A percentile compares a stretch with the other conserved stretches of the same genome.
phyloP scores from a whole-genome alignment of 1,140 invertebrate genomes.

The Aporrectodea caliginosa region DNA sequence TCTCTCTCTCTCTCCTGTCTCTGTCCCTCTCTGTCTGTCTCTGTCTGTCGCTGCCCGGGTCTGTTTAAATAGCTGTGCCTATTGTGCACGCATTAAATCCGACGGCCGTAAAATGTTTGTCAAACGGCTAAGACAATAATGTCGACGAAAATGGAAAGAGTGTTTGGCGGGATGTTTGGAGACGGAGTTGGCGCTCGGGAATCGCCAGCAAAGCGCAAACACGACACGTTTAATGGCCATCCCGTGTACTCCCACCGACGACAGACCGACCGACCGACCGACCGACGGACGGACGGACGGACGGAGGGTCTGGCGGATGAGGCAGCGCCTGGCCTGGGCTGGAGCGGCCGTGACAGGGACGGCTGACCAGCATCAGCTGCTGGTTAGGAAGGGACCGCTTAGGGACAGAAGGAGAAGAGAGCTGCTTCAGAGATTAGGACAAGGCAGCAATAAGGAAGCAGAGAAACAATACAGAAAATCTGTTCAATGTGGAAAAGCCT shows the following conservation, averaged over 20 bases:
- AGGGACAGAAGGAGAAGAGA: too few species aligned
- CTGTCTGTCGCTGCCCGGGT: background rate
- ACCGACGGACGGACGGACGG: background rate
- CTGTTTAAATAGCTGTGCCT: background rate
- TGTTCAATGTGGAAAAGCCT: too few species aligned
- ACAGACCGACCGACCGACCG: background rate
- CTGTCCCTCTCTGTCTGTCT: background rate
- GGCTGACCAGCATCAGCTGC: too few species aligned
- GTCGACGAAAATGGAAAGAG: background rate
- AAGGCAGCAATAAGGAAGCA: too few species aligned
- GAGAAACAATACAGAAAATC: too few species aligned
- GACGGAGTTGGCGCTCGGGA: too few species aligned
- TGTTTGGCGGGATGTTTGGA: too few species aligned
- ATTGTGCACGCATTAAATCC: background rate
- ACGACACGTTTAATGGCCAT: background rate
- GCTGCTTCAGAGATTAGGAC: too few species aligned
- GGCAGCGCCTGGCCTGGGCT: too few species aligned
- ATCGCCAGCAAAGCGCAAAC: background rate
- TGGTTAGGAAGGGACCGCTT: too few species aligned
- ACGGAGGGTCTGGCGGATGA: background rate
- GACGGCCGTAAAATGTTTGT: background rate
- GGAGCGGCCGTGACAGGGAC: too few species aligned
- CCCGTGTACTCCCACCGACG: background rate
- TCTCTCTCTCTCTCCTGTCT: background rate
- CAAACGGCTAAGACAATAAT: background rate